A percentile compares a stretch with the other conserved stretches of the same genome.
These are phyloP conservation scores for Subacronicta megacephala DNA, from an alignment of 2,888 invertebrate genomes.

Conservation along the genomic window DNA sequence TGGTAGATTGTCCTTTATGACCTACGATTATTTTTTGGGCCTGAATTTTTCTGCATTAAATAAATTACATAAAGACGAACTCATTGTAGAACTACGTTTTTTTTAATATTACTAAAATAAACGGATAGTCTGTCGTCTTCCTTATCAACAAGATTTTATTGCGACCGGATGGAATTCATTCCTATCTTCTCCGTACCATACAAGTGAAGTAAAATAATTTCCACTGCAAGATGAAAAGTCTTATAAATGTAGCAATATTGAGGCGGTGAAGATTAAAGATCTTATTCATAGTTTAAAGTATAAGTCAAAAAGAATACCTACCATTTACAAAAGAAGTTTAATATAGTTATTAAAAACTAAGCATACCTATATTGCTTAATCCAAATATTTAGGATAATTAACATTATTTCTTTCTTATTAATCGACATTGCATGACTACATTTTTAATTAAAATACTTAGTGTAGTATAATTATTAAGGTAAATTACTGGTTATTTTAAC, in stretches of 20 bases:
- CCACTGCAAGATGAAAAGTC: not conserved
- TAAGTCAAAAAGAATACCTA: no score
- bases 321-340: no score
- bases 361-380: not conserved
- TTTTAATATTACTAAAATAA: not conserved
- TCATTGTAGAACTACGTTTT: no score
- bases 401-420: conserved; percentile 20
- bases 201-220: conserved; percentile 14
- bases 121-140: not conserved
- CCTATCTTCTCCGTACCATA: conserved; percentile 8
- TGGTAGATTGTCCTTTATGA: no score
- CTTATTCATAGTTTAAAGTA: no score
- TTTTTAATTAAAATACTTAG: conserved; percentile 29
- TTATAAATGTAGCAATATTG: not conserved
- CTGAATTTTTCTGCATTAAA: no score
- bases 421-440: conserved; percentile 15
- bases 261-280: not conserved
- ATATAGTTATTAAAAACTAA: no score
- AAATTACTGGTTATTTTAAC: conserved; percentile 14
- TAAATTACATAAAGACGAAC: no score
- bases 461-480: conserved; percentile 12
- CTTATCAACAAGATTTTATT: conserved; percentile 7
- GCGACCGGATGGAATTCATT: conserved; percentile 13
- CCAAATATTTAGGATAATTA: conserved; percentile 8
- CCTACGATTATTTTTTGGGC: no score